Evolutionary conservation across 2,888 invertebrate genomes (phyloP).

Genomic region (Zaprionus lineosus): DNA sequence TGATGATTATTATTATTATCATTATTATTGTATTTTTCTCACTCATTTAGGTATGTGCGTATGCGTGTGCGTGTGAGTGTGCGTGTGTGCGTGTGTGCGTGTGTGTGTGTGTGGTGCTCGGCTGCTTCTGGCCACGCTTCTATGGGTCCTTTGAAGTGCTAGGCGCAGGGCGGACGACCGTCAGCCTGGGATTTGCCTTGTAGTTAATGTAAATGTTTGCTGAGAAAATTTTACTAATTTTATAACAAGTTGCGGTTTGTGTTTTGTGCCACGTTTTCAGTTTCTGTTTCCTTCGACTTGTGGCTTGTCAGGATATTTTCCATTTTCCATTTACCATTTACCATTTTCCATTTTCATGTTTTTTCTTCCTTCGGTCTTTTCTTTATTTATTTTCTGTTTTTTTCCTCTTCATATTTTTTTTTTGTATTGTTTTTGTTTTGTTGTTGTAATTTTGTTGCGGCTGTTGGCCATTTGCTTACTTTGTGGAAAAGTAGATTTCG

Average conservation of each 20-base stretch:
- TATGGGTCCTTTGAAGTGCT: conserved; percentile 73
- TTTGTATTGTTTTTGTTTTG: neutral
- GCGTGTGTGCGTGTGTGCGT: no score
- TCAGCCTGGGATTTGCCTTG: conserved; percentile 53
- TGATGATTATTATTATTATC: conserved; percentile 26
- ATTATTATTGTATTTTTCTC: conserved; percentile 28
- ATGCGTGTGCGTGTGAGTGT: no score
- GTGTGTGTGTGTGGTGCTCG: no score
- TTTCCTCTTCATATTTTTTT: conserved; percentile 3
- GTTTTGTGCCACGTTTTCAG: conserved; percentile 62
- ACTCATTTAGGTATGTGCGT: no score
- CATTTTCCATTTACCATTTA: conserved; percentile 14
- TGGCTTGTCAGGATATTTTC: conserved; percentile 33
- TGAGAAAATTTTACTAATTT: conserved; percentile 76
- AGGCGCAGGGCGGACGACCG: conserved; percentile 7
- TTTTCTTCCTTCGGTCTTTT: neutral
- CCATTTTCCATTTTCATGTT: neutral
- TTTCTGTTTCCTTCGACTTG: conserved; percentile 27
- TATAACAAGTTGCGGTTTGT: conserved; percentile 77
- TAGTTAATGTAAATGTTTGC: conserved; percentile 79
- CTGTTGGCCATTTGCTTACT: conserved; percentile 42
- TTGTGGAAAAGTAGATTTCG: conserved; percentile 72
- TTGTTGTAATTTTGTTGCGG: conserved; percentile 6
- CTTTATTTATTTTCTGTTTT: conserved; percentile 4
- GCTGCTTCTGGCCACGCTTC: conserved; percentile 63